Evolutionary conservation across 2,797 vertebrate genomes (phyloP).

Genomic region (Enteromius paludinosus): DNA sequence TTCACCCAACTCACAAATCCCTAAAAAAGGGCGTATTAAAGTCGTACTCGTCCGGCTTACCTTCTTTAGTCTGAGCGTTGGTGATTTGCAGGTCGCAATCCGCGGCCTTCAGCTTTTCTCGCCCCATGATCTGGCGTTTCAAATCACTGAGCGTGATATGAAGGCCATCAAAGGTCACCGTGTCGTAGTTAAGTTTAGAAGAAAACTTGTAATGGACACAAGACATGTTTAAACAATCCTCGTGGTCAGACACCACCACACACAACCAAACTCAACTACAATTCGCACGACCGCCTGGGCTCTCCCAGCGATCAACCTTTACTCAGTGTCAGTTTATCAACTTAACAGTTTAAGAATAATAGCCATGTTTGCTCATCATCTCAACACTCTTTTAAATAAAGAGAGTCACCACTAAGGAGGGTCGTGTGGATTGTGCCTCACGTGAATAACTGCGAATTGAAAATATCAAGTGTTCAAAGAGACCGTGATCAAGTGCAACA

Average conservation of each 20-base stretch:
- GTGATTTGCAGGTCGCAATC: constrained; percentile 97
- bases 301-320: constrained; percentile 35
- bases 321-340: constrained; percentile 31
- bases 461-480: constrained; percentile 32
- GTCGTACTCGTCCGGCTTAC: constrained; percentile 69
- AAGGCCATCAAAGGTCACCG: constrained; percentile 92
- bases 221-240: constrained; percentile 80
- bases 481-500: constrained; percentile 33
- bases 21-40: accelerated
- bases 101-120: constrained; percentile 91
- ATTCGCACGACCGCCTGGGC: constrained; percentile 30
- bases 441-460: constrained; percentile 20
- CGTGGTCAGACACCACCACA: constrained; percentile 38
- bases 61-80: constrained; percentile 96
- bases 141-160: constrained; percentile 92
- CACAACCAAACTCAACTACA: constrained; percentile 54
- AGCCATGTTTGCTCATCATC: constrained; percentile 42
- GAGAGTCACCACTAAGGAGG: constrained; percentile 26
- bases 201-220: constrained; percentile 98
- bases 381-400: constrained; percentile 20
- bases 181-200: constrained; percentile 96
- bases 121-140: constrained; percentile 95
- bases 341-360: constrained; percentile 38
- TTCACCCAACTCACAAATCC: neutral
- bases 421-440: constrained; percentile 10